Conservation (phyloP, 2,797 vertebrate species). For the Mormyrops attenuatus region DNA sequence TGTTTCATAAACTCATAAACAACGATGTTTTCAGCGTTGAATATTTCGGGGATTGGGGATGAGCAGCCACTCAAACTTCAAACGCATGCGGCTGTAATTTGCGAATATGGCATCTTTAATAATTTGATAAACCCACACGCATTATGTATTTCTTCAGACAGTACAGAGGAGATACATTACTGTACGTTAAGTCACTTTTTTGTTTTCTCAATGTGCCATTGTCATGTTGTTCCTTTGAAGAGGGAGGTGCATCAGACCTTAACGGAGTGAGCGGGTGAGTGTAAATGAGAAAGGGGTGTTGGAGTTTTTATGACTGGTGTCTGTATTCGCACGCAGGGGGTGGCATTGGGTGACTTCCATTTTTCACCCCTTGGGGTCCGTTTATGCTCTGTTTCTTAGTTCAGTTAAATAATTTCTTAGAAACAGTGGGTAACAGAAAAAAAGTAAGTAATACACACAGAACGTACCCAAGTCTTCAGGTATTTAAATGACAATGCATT, state of each 20-base stretch:
- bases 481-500: not conserved
- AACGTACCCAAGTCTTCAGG: not conserved
- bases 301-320: not conserved
- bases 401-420: not conserved
- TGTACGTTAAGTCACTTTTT: not conserved
- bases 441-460: not conserved
- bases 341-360: not conserved
- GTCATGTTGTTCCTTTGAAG: not conserved
- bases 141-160: not conserved
- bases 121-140: not conserved
- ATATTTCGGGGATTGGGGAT: not conserved
- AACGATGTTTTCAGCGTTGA: not conserved
- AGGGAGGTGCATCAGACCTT: not conserved
- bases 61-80: not conserved
- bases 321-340: not conserved
- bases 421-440: not conserved
- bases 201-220: not conserved
- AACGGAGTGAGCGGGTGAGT: not conserved
- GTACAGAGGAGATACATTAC: not conserved
- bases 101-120: not conserved
- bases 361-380: not conserved
- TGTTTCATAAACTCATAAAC: not conserved
- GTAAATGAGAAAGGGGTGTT: not conserved
- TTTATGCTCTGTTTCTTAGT: not conserved
- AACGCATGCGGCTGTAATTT: not conserved